These are phyloP conservation scores for Oophaga pumilio DNA, from an alignment of 2,113 vertebrate species.

Conservation along the genomic window DNA sequence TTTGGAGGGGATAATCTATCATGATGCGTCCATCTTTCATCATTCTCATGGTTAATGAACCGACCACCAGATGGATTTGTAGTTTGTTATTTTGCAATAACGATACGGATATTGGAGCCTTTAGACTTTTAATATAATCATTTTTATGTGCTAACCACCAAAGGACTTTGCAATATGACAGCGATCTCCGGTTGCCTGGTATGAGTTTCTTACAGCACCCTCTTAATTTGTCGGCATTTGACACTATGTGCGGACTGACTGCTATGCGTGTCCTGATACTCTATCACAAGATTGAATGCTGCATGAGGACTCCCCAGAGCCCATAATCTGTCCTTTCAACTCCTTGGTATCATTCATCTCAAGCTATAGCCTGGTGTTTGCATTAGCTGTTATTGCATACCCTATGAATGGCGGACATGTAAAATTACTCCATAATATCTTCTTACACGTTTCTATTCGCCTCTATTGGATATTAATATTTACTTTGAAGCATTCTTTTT, in stretches of 20 bases:
- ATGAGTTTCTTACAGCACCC: background rate
- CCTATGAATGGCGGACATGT: background rate
- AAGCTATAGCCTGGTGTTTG: background rate
- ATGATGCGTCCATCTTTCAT: background rate
- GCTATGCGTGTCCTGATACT: constrained; percentile 26
- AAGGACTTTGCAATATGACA: constrained; percentile 28
- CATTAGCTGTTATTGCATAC: background rate
- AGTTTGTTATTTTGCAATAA: background rate
- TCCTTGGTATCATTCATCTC: background rate
- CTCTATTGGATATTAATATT: background rate
- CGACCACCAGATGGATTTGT: background rate
- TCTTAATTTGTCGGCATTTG: constrained; percentile 40
- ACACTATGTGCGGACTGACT: constrained; percentile 37
- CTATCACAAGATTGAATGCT: background rate
- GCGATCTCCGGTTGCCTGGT: background rate
- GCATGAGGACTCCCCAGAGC: background rate
- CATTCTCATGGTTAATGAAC: background rate
- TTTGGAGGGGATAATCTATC: background rate
- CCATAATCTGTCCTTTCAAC: background rate
- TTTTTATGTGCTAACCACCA: constrained; percentile 21
- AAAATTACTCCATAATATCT: constrained; percentile 7
- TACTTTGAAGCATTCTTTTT: background rate
- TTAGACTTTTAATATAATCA: background rate
- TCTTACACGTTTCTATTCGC: background rate
- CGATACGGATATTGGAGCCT: background rate